Conservation (phyloP, 2,888 invertebrate genomes). For the Thecophora atra region DNA sequence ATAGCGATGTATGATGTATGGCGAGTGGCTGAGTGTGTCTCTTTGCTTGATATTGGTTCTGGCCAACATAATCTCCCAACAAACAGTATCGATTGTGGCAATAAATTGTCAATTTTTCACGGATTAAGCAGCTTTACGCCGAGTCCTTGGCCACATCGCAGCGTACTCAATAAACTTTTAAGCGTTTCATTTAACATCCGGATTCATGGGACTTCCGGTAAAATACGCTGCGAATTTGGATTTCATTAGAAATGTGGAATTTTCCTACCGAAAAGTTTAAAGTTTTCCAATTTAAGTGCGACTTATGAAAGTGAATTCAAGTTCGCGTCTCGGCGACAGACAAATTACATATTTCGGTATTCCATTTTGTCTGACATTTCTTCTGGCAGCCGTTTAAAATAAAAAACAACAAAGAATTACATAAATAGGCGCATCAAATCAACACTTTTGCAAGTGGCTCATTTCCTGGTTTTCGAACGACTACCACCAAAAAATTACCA, state of each 20-base stretch:
- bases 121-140: background rate
- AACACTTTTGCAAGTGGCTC: background rate
- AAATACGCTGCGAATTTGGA: no score
- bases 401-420: no score
- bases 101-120: constrained; percentile 9
- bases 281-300: no score
- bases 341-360: no score
- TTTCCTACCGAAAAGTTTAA: no score
- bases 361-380: no score
- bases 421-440: background rate
- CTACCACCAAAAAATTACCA: no score
- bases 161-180: background rate
- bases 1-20: background rate
- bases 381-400: no score
- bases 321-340: no score
- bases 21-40: background rate
- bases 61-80: constrained; percentile 11
- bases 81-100: constrained; percentile 7
- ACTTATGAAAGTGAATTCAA: no score
- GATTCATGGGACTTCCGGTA: no score
- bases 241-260: no score
- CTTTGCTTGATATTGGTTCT: background rate
- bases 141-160: background rate
- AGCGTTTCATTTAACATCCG: background rate
- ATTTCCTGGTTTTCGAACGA: background rate